These are phyloP conservation scores for Andrena bicolor DNA, from an alignment of 2,888 invertebrate species.

Conservation along the genomic window DNA sequence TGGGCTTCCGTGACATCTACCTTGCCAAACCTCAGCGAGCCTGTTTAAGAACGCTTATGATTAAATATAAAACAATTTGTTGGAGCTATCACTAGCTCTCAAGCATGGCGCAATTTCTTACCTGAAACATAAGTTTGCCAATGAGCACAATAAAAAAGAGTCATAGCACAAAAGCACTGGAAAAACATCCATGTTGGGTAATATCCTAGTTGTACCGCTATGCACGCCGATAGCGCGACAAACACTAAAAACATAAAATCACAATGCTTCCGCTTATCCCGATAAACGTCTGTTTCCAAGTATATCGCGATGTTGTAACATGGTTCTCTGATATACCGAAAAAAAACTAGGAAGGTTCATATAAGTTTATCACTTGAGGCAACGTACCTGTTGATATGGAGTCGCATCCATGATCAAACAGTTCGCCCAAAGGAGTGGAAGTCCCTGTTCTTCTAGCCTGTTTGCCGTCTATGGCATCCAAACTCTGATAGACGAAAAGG, in stretches of 20 bases:
- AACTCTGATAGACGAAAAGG: constrained; percentile 97
- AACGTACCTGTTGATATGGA: constrained; percentile 94
- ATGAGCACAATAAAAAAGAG: constrained; percentile 99
- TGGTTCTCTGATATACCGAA: neutral
- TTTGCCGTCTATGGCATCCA: constrained; percentile 99
- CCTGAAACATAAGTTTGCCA: constrained; percentile 99
- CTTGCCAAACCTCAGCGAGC: constrained; percentile 94
- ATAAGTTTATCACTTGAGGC: neutral
- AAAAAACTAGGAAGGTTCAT: neutral
- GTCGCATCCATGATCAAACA: constrained; percentile 99
- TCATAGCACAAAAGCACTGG: constrained; percentile 97
- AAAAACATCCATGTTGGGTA: constrained; percentile 98
- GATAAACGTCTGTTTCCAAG: neutral
- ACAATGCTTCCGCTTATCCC: neutral
- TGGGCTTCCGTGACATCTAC: constrained; percentile 99
- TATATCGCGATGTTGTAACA: no score
- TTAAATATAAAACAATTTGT: neutral
- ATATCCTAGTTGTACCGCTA: constrained; percentile 96
- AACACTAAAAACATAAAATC: constrained; percentile 89
- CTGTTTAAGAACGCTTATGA: constrained; percentile 75
- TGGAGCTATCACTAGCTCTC: neutral
- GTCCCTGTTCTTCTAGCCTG: constrained; percentile 98
- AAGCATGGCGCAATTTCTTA: constrained; percentile 67
- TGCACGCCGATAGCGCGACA: constrained; percentile 98
- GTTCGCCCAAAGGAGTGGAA: constrained; percentile 97